Evolutionary conservation across 2,888 invertebrate genomes (phyloP).

Genomic region (Andrena chrysosceles): DNA sequence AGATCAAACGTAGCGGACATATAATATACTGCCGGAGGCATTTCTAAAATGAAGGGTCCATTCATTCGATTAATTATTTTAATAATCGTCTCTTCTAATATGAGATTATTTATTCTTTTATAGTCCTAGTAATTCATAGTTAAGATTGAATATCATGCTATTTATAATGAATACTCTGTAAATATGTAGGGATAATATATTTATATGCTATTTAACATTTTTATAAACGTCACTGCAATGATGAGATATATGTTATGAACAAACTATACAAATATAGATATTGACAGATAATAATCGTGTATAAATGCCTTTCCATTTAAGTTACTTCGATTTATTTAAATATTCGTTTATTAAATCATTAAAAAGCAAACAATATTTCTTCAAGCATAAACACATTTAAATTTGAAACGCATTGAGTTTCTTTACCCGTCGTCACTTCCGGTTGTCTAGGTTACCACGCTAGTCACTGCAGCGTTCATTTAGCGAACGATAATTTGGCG

Average conservation of each 20-base stretch:
- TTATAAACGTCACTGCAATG: slow-evolving; percentile 66
- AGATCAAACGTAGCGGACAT: slow-evolving; percentile 17
- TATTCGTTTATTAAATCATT: too few relatives aligned
- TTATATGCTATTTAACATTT: slow-evolving; percentile 78
- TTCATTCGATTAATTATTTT: slow-evolving; percentile 38
- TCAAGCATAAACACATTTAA: neutral
- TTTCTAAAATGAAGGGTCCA: slow-evolving; percentile 58
- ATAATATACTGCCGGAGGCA: slow-evolving; percentile 47
- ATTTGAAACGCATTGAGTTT: neutral
- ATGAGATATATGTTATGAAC: slow-evolving; percentile 46
- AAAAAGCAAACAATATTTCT: neutral
- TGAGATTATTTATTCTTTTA: slow-evolving; percentile 69
- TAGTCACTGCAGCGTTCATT: neutral
- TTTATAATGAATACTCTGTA: slow-evolving; percentile 63
- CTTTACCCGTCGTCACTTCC: neutral
- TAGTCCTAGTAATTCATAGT: slow-evolving; percentile 34
- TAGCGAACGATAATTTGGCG: neutral
- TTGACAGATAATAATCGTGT: slow-evolving; percentile 4
- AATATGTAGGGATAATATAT: slow-evolving; percentile 70
- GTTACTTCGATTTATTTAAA: too few relatives aligned
- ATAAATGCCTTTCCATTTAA: neutral
- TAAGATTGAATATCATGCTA: slow-evolving; percentile 38
- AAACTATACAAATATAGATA: slow-evolving; percentile 48
- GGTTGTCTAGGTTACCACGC: neutral
- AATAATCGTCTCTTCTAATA: slow-evolving; percentile 32